These are phyloP conservation scores for Takifugu flavidus DNA, from an alignment of 2,113 vertebrate genomes.

Conservation along the genomic window DNA sequence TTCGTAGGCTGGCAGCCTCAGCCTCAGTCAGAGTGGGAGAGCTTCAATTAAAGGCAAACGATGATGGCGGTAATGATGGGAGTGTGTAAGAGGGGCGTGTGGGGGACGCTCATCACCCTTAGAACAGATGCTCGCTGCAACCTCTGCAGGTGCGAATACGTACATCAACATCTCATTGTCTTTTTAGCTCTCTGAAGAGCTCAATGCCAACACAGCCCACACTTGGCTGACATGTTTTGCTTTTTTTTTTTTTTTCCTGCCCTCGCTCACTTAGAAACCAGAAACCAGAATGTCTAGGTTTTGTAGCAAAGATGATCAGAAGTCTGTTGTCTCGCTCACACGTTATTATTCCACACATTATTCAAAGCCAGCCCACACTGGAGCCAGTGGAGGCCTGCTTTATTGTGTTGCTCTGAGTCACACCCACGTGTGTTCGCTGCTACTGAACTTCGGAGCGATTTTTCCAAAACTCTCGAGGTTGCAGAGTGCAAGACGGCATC, in stretches of 20 bases:
- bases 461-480: neutral
- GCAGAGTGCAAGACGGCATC: neutral
- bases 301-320: constrained; percentile 16
- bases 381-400: constrained; percentile 4
- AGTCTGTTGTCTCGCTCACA: constrained; percentile 9
- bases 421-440: constrained; percentile 15
- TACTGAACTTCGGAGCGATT: too few relatives aligned
- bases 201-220: constrained; percentile 37
- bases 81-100: constrained; percentile 34
- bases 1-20: constrained; percentile 1
- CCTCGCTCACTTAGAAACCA: constrained; percentile 13
- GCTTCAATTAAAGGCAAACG: constrained; percentile 65
- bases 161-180: constrained; percentile 38
- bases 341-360: constrained; percentile 33
- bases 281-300: constrained; percentile 28
- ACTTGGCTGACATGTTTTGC: constrained; percentile 2
- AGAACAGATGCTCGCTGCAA: constrained; percentile 69
- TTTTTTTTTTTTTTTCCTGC: neutral
- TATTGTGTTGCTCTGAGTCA: constrained; percentile 9
- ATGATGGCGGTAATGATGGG: constrained; percentile 63
- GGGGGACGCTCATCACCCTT: constrained; percentile 53
- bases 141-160: constrained; percentile 51
- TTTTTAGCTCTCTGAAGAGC: constrained; percentile 1
- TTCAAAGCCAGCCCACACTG: constrained; percentile 39
- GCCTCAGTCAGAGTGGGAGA: constrained; percentile 46